A percentile compares a stretch with the other conserved stretches of the same genome.
Conservation (phyloP, 2,888 invertebrate species). For the Nephrotoma guestfalica region DNA sequence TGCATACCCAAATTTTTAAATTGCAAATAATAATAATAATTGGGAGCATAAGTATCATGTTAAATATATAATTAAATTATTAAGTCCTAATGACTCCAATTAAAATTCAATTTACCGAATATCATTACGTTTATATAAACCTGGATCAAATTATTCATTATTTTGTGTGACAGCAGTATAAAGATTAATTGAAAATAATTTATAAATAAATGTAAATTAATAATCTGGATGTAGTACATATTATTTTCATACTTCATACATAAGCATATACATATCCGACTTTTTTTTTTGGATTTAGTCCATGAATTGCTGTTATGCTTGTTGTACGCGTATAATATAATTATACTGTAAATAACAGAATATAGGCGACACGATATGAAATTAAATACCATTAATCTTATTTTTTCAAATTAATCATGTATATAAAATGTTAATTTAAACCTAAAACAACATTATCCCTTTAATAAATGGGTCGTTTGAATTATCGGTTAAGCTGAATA, state of each 20-base stretch:
- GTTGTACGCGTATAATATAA: neutral
- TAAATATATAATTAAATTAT: neutral
- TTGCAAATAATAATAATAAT: neutral
- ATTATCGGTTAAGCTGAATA: neutral
- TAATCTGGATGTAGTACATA: neutral
- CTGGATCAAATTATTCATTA: neutral
- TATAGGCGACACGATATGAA: neutral
- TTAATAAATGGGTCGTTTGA: neutral
- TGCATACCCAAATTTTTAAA: no score
- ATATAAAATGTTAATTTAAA: neutral
- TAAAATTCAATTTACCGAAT: neutral
- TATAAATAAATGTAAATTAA: neutral
- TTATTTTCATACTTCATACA: neutral
- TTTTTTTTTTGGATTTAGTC: neutral
- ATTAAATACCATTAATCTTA: neutral
- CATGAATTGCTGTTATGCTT: neutral
- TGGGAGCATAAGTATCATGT: neutral
- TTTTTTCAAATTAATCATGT: neutral
- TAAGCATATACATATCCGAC: neutral
- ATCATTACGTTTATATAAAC: neutral
- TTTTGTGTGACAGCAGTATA: no score
- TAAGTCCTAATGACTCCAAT: neutral
- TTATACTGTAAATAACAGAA: neutral
- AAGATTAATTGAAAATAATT: neutral
- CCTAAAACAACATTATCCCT: neutral